Evolutionary conservation across 2,888 invertebrate species (phyloP), one percentile per base, ranked within the genome.

Genomic region (Brachycybe producta): DNA sequence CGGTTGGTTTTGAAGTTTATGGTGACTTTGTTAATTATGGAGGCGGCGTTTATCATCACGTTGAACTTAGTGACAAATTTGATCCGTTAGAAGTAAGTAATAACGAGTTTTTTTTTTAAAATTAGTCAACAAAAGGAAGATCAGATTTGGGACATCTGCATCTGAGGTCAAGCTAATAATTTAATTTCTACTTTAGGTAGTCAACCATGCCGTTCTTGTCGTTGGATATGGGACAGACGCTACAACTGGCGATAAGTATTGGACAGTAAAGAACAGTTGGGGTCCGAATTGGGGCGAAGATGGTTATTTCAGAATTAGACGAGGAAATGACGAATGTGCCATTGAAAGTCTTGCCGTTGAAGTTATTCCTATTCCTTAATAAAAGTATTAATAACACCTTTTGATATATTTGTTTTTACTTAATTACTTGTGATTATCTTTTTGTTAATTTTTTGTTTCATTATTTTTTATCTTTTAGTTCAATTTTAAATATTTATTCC

Each of bases 141-240:
- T 19, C 15, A 21, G 8, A n/a, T n/a, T n/a, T n/a, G n/a, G n/a
- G n/a, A n/a, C n/a, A n/a, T n/a, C 8, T 11, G 13, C 32, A 32
- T 13, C 32, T 32, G 8, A 13, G 32, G 21, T 40, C 27, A 23
- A 23, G n/a, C n/a, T 43, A 45, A 44, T 38, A 11, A 8, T 41
- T 15, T 34, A 8, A 23, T 39, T 30, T 63, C 63, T 53, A 65
- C 64, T 8, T 67, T 63, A 71, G 61, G 56, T 65, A 38, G 67
- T 68, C 13, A 70, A 70, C 58, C 71, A 72, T 54, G 70, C 70
- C 13, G 71, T 72, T 3, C 58, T 71, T 23, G 54, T 70, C 23
- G 71, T 72, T 13, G 71, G 72, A 2, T 72, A 70, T 56, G 72
- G 72, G 1, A 60, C 55, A 1, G 68, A 70, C 26, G 43, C 58